Evolutionary conservation across 2,797 vertebrate species (phyloP), one percentile per base, ranked within the genome.

Genomic region (Lutjanus argentimaculatus): DNA sequence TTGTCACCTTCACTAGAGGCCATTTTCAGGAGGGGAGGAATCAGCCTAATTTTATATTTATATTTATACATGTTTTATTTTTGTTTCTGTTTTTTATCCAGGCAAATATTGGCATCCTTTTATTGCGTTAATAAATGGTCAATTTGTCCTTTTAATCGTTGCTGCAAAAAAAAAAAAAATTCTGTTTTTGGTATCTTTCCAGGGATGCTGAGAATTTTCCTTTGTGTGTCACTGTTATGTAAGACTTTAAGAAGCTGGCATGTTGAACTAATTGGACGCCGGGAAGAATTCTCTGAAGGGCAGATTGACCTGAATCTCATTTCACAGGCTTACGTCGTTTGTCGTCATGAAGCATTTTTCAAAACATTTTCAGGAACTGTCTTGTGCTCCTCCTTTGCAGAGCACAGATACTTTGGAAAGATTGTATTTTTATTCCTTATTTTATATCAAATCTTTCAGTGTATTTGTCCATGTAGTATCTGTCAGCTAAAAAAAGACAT

Each of bases 291-390:
- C 85, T 89, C 69, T 59, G 59, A 74, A 77, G 48, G 64, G 42
- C 59, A 86, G 87, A 86, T 85, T 93, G 88, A 88, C 92, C 90
- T 53, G 58, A 91, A 92, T 94, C 92, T 90, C 55, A 70, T 85
- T 80, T 76, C 16, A 53, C 1, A 2, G 82, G 87, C 58, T 92
- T 89, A 88, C 14, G 7, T 14, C 0, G 11, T 55, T 58, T 73
- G 83, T 77, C 64, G 48, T 91, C 85, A 89, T 46, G 6, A 42
- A 17, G 69, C 40, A 4, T 30, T 55, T 30, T 74, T 66, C n/a
- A 7, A 75, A 84, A 82, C 70, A 45, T 70, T 77, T 85, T 73
- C 67, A 61, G 80, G 55, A 67, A 19, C 55, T 49, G 53, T 61
- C 40, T 72, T 3, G 9, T 70, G 2, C 67, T 63, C 42, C 16